Evolutionary conservation across 2,113 vertebrate species (phyloP), one percentile per base, ranked within the genome.

Genomic region (Lontra canadensis): DNA sequence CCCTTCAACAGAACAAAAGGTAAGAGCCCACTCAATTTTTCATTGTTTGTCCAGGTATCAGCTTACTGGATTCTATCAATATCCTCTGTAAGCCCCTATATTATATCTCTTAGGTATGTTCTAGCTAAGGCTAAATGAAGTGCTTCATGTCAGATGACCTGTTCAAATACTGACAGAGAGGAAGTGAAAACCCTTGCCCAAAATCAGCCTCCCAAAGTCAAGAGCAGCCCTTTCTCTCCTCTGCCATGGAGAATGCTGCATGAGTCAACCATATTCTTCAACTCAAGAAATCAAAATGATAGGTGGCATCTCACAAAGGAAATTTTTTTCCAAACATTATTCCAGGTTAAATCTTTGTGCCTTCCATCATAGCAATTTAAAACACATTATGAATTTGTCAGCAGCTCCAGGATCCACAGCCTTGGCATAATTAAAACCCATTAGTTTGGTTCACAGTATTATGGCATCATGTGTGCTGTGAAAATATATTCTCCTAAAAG

Each of bases 361-460:
- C 96, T 94, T 73, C 42, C 23, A 36, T 59, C 13, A 39, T 78
- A 82, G 88, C 95, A 93, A 69, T 73, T 97, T 87, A 59, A 92
- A 97, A 90, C 34, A 79, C 4, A 55, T 90, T 85, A 89, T 7
- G 1, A 95, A 83, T 84, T 29, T 93, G 52, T 21, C 55, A 44
- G 73, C 55, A 69, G n/a, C 73, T 88, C 81, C 21, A 34, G 36
- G 20, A 95, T 93, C 42, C 1, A 1, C 52, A 73, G 85, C 23
- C 15, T 93, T 59, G 85, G n/a, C 29, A 57, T 86, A 97, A 98
- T 85, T 96, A 98, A 97, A 97, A 97, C 57, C 87, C 84, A 79
- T 93, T 88, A 1, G 0, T 90, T 76, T 57, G 15, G 80, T 96
- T 90, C 67, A 73, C 26, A 36, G 25, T 87, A 57, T 67, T 97